Evolutionary conservation across 2,113 vertebrate species (phyloP), one percentile per base, ranked within the genome.

Genomic region (Tupaia chinensis): DNA sequence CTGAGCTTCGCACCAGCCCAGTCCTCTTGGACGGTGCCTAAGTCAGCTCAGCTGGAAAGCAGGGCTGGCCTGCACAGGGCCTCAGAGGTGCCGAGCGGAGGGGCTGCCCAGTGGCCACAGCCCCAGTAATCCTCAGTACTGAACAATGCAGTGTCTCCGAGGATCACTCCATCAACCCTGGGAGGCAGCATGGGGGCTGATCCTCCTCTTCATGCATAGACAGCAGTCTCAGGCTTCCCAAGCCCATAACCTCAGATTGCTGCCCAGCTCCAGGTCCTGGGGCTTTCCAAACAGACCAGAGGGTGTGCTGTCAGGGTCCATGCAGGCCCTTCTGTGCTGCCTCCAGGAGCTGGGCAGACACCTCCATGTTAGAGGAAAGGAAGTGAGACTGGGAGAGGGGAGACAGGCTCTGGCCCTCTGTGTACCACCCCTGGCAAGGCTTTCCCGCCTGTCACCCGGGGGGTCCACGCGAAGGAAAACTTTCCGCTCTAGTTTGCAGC

Each of bases 401-500:
- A 19, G 72, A 2, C 0, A 17, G 83, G 65, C 72, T 20, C 17
- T 81, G 90, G 84, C 27, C 61, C 73, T 77, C 74, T 32, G 77
- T 0, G 1, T 0, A 34, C 4, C 9, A 29, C 22, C 25, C 76
- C 22, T 56, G 73, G 91, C 91, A 79, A 19, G 76, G 69, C 80
- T 44, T 61, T 68, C 60, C 1, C 56, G 88, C 44, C 63, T n/a
- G 44, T 90, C 56, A 84, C 85, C 58, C 54, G 92, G 23, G 73
- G 44, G 83, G 66, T 16, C 25, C 58, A 44, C 0, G 22, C 22
- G 4, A 81, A 96, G 73, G 95, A 87, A 96, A 95, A 90, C 93
- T 85, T 96, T 91, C 87, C 3, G 25, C 73, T 97, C 92, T 25
- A 95, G 63, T 97, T 77, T 96, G 87, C 89, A 95, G 76, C 76